A percentile compares a stretch with the other conserved stretches of the same genome.
phyloP scores from a whole-genome alignment of 2,888 invertebrate genomes.

The Allolobophora icterica region DNA sequence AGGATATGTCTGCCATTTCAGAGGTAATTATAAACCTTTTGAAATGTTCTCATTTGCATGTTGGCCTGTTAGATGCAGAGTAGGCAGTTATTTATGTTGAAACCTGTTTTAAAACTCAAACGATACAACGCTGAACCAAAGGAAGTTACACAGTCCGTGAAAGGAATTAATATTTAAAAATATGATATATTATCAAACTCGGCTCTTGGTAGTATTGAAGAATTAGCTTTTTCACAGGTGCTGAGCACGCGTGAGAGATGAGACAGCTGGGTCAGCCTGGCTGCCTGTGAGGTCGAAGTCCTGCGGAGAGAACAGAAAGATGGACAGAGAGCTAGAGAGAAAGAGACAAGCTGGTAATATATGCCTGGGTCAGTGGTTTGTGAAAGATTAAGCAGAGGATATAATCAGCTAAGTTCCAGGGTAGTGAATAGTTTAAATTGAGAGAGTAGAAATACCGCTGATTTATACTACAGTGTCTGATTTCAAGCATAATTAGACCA shows the following conservation, averaged over 20 bases:
- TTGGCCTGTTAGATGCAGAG: not conserved
- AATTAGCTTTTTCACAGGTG: not conserved
- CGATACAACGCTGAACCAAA: not conserved
- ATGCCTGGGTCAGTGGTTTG: not conserved
- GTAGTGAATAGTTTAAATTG: not conserved
- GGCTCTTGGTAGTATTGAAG: not conserved
- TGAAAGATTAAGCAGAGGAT: not conserved
- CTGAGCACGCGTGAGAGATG: too few relatives aligned
- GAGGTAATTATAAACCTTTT: not conserved
- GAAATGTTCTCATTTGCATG: not conserved
- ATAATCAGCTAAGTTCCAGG: not conserved
- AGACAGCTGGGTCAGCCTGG: not conserved
- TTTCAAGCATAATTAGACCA: constrained; percentile 1
- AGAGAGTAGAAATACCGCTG: not conserved
- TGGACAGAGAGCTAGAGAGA: not conserved
- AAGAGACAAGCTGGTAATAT: not conserved
- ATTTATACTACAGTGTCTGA: not conserved
- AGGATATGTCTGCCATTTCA: not conserved
- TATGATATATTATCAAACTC: not conserved
- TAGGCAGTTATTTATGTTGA: not conserved
- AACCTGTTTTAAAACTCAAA: not conserved
- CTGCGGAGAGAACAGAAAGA: not conserved
- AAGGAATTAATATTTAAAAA: not conserved
- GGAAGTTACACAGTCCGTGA: not conserved
- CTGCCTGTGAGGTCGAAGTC: not conserved